Evolutionary conservation across 2,797 vertebrate species (phyloP).

Genomic region (Adrianichthys oophorus): DNA sequence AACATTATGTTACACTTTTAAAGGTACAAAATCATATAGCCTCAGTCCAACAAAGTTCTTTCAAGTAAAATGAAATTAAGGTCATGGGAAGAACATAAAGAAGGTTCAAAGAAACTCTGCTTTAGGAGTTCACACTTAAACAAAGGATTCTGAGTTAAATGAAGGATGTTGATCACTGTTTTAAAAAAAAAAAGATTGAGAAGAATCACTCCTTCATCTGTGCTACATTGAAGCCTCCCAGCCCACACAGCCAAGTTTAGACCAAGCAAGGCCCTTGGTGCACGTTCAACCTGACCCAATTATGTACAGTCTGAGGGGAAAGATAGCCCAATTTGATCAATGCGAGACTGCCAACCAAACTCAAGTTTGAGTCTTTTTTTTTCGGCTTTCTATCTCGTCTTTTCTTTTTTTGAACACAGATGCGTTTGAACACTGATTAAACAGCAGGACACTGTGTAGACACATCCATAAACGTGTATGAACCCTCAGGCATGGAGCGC

Average conservation of each 20-base stretch:
- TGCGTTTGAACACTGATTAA: conserved; percentile 20
- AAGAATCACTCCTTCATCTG: conserved; percentile 44
- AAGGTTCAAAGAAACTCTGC: background rate
- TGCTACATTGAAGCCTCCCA: conserved; percentile 56
- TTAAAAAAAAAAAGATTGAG: conserved; percentile 35
- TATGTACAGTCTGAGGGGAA: conserved; percentile 62
- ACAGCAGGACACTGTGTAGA: conserved; percentile 7
- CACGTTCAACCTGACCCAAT: conserved; percentile 69
- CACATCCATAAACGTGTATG: conserved; percentile 5
- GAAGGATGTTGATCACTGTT: conserved; percentile 16
- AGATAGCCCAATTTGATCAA: conserved; percentile 65
- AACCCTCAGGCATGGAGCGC: conserved; percentile 12
- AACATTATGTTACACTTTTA: too few relatives aligned
- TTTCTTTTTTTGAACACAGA: conserved; percentile 38
- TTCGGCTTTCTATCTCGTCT: conserved; percentile 15
- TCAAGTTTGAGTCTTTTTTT: conserved; percentile 6
- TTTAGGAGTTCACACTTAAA: conserved; percentile 9
- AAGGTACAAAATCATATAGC: too few relatives aligned
- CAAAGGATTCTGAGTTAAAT: conserved; percentile 1
- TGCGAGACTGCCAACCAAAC: conserved; percentile 37
- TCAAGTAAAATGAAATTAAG: background rate
- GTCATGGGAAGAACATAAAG: background rate
- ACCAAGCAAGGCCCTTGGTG: conserved; percentile 45
- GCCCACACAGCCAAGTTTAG: conserved; percentile 60
- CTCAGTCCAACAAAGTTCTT: background rate